Base-by-base conservation (phyloP, 2,888 invertebrate species). In the Dasysyrphus tricinctus region DNA sequence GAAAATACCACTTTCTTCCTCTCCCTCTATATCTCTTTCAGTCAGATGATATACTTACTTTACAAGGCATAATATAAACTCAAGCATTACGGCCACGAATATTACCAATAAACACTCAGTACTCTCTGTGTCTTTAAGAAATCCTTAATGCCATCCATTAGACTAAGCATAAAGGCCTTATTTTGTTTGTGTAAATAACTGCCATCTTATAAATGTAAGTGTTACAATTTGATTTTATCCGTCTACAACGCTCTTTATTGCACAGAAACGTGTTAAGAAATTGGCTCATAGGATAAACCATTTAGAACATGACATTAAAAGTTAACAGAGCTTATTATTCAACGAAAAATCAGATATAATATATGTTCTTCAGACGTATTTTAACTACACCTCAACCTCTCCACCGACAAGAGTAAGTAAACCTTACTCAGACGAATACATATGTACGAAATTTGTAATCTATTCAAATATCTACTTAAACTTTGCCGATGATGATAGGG, bases 181-280 rank as follows among this genome's bases (percentile, higher is more conserved):
- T 9, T 47, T 63, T 44, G n/a, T n/a, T n/a, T n/a, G n/a, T 32
- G 34, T 34, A 67, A 67, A 47, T 34, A 49, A 49, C 61, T 24
- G 19, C 14, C 11, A 51, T 51, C 5, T 14, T 51, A 51, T 51
- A 47, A 1, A 65, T 37, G 44, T 9, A 67, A 67, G 67, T 67
- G 49, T 34, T 34, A 67, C 49, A 39, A 54, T 69, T 54, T 49
- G 39, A 69, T 69, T 67, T 39, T 29, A 69, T 69, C n/a, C 39
- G 11, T 69, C 51, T 69, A 44, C 51, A 69, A 54, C 9, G 54
- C 19, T 2, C 29, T n/a, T 54, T 69, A 54, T 29, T 69, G n/a
- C 51, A 54, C 29, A 69, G 16, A 54, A 69, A 69, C 69, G 69
- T 69, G 69, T 54, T 54, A 39, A 69, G 34, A 39, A 69, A 69